Evolutionary conservation across 2,797 vertebrate species (phyloP), one percentile per base, ranked within the genome.

Genomic region (Distichodus sexfasciatus): DNA sequence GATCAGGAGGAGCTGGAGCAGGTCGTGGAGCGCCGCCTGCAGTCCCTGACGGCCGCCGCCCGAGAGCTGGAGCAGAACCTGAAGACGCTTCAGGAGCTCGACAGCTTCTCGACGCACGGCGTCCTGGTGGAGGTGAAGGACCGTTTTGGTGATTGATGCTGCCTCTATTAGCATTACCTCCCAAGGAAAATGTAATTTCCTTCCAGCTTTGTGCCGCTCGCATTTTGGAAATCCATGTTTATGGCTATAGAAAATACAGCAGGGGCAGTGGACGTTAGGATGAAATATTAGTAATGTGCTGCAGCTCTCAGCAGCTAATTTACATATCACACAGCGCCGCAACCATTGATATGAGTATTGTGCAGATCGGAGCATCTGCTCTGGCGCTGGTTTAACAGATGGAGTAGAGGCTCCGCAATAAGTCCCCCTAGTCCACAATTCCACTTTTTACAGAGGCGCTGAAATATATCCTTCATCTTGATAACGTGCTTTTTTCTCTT

Each of bases 31-130:
- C 58, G 67, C 36, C 88, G 93, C 1, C 33, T 92, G 57, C 74
- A 78, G 66, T 72, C 4, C 26, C 71, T 87, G 24, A 78, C 87
- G 35, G 60, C 74, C 24, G 87, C 86, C 0, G 29, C 87, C 1
- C 74, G 26, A 0, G 86, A 88, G 41, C 84, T 92, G 41, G 89
- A 91, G 82, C 86, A 83, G 63, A 88, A 86, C 38, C 81, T 91
- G 0, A 68, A 55, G 3, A 51, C 0, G 0, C 66, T 94, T 1
- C 82, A 86, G 72, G 78, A 86, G 69, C 76, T 79, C 2, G 66
- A 85, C 7, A 53, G 79, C 3, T 57, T 60, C 69, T 19, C 81
- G 0, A 83, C 87, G 2, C 82, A 75, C 14, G 59, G 70, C 0
- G 14, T 72, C 0, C 60, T 83, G 28, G 54, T 82, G 0, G 84